Evolutionary conservation across 2,888 invertebrate genomes (phyloP).

Genomic region (Parnassius mnemosyne): DNA sequence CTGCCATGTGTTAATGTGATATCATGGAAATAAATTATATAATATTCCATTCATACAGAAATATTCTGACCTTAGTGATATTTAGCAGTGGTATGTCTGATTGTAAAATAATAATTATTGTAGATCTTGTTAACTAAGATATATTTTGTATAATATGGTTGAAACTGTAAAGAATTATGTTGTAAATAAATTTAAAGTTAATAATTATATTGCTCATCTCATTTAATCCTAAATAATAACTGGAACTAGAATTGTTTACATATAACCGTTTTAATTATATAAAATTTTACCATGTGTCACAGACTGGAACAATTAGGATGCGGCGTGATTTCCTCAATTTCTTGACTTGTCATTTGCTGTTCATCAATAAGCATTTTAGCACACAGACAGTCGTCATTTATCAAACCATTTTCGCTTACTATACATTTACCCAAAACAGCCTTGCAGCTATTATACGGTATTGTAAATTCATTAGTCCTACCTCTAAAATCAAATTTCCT

Average conservation of each 20-base stretch:
- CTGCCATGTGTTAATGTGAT: constrained; percentile 74
- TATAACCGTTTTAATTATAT: not conserved
- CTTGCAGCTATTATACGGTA: constrained; percentile 64
- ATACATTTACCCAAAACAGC: constrained; percentile 67
- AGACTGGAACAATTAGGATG: constrained; percentile 39
- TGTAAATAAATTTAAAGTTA: constrained; percentile 79
- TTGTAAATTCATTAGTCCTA: constrained; percentile 32
- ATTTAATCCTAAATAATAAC: constrained; percentile 28
- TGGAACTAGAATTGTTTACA: too few relatives aligned
- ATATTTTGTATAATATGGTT: constrained; percentile 80
- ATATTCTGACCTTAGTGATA: constrained; percentile 59
- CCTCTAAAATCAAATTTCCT: constrained; percentile 14
- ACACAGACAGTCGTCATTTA: constrained; percentile 65
- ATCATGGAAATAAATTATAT: constrained; percentile 50
- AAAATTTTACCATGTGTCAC: constrained; percentile 1
- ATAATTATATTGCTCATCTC: constrained; percentile 46
- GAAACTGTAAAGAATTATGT: constrained; percentile 77
- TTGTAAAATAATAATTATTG: constrained; percentile 73
- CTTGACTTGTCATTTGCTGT: constrained; percentile 55
- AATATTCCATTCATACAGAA: constrained; percentile 64
- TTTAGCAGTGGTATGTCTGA: constrained; percentile 68
- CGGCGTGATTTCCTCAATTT: constrained; percentile 70
- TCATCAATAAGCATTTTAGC: constrained; percentile 65
- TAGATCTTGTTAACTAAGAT: constrained; percentile 76
- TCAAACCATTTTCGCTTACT: constrained; percentile 60